phyloP scores from a whole-genome alignment of 2,888 invertebrate genomes.

The Trichacis sp. region DNA sequence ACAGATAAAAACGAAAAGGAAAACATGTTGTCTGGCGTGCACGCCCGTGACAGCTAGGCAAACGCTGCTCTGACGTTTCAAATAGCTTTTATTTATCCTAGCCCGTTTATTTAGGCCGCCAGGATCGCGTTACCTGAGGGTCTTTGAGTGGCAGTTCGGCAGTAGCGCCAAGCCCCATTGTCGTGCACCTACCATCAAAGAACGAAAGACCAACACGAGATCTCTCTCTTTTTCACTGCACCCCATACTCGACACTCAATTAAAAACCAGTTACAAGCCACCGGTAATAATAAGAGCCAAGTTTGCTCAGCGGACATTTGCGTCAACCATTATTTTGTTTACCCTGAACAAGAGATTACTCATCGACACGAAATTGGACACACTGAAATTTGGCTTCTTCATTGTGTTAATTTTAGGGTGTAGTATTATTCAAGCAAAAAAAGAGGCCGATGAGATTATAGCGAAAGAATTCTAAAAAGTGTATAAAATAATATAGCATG shows the following conservation, averaged over 20 bases:
- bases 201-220: constrained; percentile 6
- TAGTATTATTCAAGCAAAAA: too few relatives aligned
- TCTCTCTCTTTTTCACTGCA: background rate
- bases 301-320: constrained; percentile 2
- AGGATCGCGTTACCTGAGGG: constrained; percentile 64
- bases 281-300: constrained; percentile 7
- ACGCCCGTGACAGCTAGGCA: constrained; percentile 63
- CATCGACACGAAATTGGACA: background rate
- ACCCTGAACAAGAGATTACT: background rate
- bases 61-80: constrained; percentile 61
- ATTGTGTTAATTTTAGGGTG: too few relatives aligned
- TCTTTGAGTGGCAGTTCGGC: constrained; percentile 54
- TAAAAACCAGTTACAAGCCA: constrained; percentile 22
- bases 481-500: too few relatives aligned
- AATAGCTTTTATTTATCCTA: constrained; percentile 66
- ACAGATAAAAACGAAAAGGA: constrained; percentile 25
- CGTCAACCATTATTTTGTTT: background rate
- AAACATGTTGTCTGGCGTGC: constrained; percentile 42
- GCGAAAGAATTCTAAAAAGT: too few relatives aligned
- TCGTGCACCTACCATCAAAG: constrained; percentile 44
- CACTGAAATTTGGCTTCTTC: too few relatives aligned
- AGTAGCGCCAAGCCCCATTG: constrained; percentile 52
- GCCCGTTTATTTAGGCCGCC: constrained; percentile 66
- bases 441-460: too few relatives aligned
- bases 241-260: constrained; percentile 16